Evolutionary conservation across 2,888 invertebrate species (phyloP).

Genomic region (Chrysolina haemoptera): DNA sequence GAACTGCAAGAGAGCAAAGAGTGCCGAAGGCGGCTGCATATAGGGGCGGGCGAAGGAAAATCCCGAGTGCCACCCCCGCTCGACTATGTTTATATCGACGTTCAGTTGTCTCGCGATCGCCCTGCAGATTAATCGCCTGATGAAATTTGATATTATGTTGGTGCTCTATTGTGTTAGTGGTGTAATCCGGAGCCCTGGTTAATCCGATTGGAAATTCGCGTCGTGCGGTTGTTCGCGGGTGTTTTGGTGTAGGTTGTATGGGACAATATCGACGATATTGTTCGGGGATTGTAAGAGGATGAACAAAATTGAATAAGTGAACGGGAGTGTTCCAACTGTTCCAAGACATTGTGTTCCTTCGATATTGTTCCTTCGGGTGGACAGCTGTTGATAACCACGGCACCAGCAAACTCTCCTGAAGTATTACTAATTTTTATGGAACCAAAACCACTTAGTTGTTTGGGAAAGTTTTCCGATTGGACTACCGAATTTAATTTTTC

Average conservation of each 20-base stretch:
- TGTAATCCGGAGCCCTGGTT: constrained; percentile 40
- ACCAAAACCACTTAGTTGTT: no score
- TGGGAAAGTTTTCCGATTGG: no score
- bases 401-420: background rate
- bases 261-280: background rate
- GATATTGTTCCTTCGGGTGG: background rate
- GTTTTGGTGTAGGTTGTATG: background rate
- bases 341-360: background rate
- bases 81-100: constrained; percentile 41
- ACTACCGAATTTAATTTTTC: no score
- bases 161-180: constrained; percentile 41
- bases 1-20: constrained; percentile 45
- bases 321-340: background rate
- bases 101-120: constrained; percentile 51
- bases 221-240: constrained; percentile 28
- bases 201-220: constrained; percentile 32
- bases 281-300: background rate
- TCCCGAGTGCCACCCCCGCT: constrained; percentile 38
- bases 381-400: background rate
- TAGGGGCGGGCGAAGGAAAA: constrained; percentile 37
- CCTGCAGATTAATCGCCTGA: constrained; percentile 53
- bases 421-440: background rate
- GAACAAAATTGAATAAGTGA: background rate
- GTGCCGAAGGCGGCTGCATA: constrained; percentile 32
- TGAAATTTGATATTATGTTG: constrained; percentile 51